These are phyloP conservation scores for Typhlichthys subterraneus DNA, from an alignment of 2,797 vertebrate species.

Conservation along the genomic window DNA sequence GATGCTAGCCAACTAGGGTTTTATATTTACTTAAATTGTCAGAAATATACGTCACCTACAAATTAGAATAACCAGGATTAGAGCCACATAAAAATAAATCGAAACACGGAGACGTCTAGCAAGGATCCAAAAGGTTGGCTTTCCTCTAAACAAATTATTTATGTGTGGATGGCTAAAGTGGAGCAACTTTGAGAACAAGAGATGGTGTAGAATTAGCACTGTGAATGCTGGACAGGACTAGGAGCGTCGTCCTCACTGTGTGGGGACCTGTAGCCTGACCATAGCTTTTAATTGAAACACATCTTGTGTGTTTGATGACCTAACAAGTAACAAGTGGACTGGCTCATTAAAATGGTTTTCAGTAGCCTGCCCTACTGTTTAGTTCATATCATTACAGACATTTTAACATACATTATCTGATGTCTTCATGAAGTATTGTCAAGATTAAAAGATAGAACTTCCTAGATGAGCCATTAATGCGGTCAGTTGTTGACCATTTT, in stretches of 20 bases:
- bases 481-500: too few relatives aligned
- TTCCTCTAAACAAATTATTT: slow-evolving; percentile 79
- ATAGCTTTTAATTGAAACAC: too few relatives aligned
- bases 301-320: too few relatives aligned
- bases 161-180: slow-evolving; percentile 60
- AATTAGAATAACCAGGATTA: slow-evolving; percentile 1
- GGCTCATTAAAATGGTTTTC: too few relatives aligned
- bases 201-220: slow-evolving; percentile 59
- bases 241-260: slow-evolving; percentile 16
- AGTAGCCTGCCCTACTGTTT: too few relatives aligned
- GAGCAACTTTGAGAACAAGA: slow-evolving; percentile 46
- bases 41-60: neutral
- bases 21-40: neutral
- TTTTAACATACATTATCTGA: too few relatives aligned
- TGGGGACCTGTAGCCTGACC: too few relatives aligned
- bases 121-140: slow-evolving; percentile 58
- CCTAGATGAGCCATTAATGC: too few relatives aligned
- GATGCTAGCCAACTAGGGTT: neutral
- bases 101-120: slow-evolving; percentile 15
- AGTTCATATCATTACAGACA: too few relatives aligned
- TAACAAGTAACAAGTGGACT: too few relatives aligned
- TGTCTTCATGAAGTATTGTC: too few relatives aligned
- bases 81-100: slow-evolving; percentile 29
- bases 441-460: too few relatives aligned
- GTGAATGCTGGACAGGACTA: slow-evolving; percentile 12